Percentiles rank a stretch among this genome's conserved stretches.
These are phyloP conservation scores for Panagrolaimus sp. DNA, from an alignment of 1,140 invertebrate species.

Conservation along the genomic window DNA sequence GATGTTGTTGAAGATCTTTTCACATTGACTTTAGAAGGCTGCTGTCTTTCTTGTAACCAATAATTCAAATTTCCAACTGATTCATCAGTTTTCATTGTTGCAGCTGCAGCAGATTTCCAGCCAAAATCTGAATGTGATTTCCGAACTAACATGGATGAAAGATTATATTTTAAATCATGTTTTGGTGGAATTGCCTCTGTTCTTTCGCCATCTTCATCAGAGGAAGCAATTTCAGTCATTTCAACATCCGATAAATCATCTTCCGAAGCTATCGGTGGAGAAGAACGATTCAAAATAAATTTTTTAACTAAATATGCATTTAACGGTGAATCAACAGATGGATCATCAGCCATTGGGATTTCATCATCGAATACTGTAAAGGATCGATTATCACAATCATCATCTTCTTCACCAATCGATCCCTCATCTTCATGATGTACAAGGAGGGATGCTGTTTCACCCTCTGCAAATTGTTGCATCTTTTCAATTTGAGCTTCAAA, in stretches of 20 bases:
- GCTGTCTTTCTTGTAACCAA: neutral
- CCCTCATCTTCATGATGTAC: constrained; percentile 1
- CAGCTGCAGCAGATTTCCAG: neutral
- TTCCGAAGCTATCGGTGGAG: constrained; percentile 16
- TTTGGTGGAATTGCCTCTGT: neutral
- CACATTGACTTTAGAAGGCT: neutral
- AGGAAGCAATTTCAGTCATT: neutral
- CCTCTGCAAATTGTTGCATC: constrained; percentile 2
- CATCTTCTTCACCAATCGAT: neutral
- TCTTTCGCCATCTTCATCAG: too few species aligned
- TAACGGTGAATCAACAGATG: neutral
- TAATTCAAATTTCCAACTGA: constrained; percentile 12
- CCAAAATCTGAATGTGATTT: constrained; percentile 2
- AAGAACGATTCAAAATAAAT: constrained; percentile 10
- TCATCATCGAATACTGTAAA: constrained; percentile 16
- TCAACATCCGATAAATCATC: constrained; percentile 25
- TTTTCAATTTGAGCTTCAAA: constrained; percentile 11
- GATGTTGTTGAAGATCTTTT: constrained; percentile 2
- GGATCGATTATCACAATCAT: neutral
- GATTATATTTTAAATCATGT: neutral
- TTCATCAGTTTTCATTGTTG: constrained; percentile 1
- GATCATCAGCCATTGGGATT: constrained; percentile 22
- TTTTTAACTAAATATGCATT: constrained; percentile 11
- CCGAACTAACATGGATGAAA: neutral
- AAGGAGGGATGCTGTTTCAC: constrained; percentile 2